Base-by-base conservation (phyloP, 2,113 vertebrate genomes). In the Paradoxurus hermaphroditus region DNA sequence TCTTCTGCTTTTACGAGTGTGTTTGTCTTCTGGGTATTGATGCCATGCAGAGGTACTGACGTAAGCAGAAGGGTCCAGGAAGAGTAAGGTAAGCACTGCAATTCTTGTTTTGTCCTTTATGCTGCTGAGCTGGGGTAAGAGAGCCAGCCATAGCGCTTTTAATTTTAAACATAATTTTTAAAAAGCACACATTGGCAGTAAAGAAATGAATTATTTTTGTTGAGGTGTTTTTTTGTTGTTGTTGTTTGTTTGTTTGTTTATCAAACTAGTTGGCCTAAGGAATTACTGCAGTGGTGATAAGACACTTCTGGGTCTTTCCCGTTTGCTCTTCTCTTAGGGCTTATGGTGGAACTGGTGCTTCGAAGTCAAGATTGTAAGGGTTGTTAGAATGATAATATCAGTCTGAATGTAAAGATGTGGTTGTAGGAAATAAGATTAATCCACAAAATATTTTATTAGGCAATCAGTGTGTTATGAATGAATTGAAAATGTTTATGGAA, bases 401-500 rank as follows among this genome's bases (percentile, higher is more conserved):
- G 62, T 53, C 34, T 56, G 5, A 1, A 25, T 34, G 18, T 72
- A 72, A 75, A 78, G 31, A 78, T 36, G 25, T 36, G n/a, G 44
- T 67, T 21, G 77, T 90, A 82, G 36, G 44, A 95, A 82, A 90
- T 68, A 89, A 72, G 44, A 29, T 39, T 78, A 39, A 44, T 23
- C 51, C n/a, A 14, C 1, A 1, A 4, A 91, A 6, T 78, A 53
- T 34, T 95, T 5, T n/a, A 39, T 53, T 62, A 91, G 7, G 7
- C 51, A 78, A 23, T 75, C 23, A 36, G 39, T 68, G 19, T 85
- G 39, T 27, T 81, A 68, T 53, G 67, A 90, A 90, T 49, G 86
- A 39, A 70, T 78, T 97, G 12, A 46, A 86, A 59, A n/a, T 51
- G 41, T 70, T 96, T 86, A 67, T 62, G 62, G 62, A 95, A 93